Evolutionary conservation across 2,113 vertebrate genomes (phyloP), one percentile per base, ranked within the genome.

Genomic region (Nerophis ophidion): DNA sequence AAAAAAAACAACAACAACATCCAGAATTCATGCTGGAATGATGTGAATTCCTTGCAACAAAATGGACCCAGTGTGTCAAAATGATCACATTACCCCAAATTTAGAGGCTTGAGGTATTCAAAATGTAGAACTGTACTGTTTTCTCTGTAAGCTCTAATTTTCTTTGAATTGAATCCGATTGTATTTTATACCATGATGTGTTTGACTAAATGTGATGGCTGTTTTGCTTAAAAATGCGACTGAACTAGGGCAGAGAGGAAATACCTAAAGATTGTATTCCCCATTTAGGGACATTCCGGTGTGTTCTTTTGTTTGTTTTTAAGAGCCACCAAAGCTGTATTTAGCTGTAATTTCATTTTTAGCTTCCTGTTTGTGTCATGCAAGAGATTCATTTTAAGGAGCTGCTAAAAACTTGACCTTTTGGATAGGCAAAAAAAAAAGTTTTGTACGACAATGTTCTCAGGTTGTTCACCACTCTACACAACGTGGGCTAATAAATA

Each of bases 141-240:
- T 66, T 51, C 73, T 57, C 12, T 54, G 66, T 59, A 56, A 66
- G 58, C 62, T 77, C 60, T 62, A 61, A 60, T 71, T 76, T 74
- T 76, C 57, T 62, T 81, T 65, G 64, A 78, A 83, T 80, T 67
- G 51, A 83, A 75, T 80, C 64, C 53, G 76, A 86, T 80, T 54
- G 66, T 84, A 84, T 89, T 90, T 86, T 89, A 81, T 89, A 88
- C 81, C 81, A 12, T 40, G 15, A 66, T 75, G 44, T 76, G 40
- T 71, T 57, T 60, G 61, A 76, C 71, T 74, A 83, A 72, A 84
- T 86, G 68, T 17, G 57, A 67, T 61, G 50, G 50, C 58, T 76
- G 66, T 75, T 72, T 66, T 67, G 38, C 72, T 79, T 80, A 74
- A 76, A 74, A 75, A 60, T 47, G 59, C 63, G 3, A 49, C 46